Percentiles rank a stretch among this genome's conserved stretches.
phyloP scores from a whole-genome alignment of 2,797 vertebrate species.

The Mormyrops boulengeri region DNA sequence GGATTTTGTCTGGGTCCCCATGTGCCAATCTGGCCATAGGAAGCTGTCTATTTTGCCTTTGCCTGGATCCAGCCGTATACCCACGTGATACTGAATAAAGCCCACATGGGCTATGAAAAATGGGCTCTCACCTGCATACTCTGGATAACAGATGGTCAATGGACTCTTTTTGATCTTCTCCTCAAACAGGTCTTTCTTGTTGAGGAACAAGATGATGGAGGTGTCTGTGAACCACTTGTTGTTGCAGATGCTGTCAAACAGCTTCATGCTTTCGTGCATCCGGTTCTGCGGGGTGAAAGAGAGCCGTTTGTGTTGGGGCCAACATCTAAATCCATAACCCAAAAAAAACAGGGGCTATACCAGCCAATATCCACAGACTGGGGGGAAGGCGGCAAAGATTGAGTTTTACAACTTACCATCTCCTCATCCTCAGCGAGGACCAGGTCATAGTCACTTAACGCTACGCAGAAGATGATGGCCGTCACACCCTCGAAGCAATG shows the following conservation, averaged over 20 bases:
- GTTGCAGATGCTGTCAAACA: slow-evolving; percentile 99
- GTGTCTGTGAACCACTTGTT: slow-evolving; percentile 99
- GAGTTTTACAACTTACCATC: slow-evolving; percentile 66
- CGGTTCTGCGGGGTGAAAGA: slow-evolving; percentile 72
- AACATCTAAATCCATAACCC: not conserved
- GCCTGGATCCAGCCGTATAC: not conserved
- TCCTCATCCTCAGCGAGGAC: slow-evolving; percentile 97
- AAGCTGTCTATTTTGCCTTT: not conserved
- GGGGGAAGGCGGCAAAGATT: not conserved
- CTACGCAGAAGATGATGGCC: slow-evolving; percentile 97
- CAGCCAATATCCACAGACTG: not conserved
- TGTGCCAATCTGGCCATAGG: not conserved
- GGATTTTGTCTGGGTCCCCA: not conserved
- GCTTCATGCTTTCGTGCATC: slow-evolving; percentile 99
- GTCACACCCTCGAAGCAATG: slow-evolving; percentile 99
- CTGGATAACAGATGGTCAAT: slow-evolving; percentile 94
- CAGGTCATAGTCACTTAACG: slow-evolving; percentile 94
- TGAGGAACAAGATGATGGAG: slow-evolving; percentile 97
- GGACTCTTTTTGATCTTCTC: slow-evolving; percentile 96
- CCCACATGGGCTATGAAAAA: not conserved
- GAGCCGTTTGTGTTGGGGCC: not conserved
- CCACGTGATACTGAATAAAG: not conserved
- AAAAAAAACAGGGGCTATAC: not conserved
- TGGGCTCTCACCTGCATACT: slow-evolving; percentile 80
- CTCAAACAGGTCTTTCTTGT: slow-evolving; percentile 99